Evolutionary conservation across 2,797 vertebrate species (phyloP), one percentile per base, ranked within the genome.

Genomic region (Falco rusticolus): DNA sequence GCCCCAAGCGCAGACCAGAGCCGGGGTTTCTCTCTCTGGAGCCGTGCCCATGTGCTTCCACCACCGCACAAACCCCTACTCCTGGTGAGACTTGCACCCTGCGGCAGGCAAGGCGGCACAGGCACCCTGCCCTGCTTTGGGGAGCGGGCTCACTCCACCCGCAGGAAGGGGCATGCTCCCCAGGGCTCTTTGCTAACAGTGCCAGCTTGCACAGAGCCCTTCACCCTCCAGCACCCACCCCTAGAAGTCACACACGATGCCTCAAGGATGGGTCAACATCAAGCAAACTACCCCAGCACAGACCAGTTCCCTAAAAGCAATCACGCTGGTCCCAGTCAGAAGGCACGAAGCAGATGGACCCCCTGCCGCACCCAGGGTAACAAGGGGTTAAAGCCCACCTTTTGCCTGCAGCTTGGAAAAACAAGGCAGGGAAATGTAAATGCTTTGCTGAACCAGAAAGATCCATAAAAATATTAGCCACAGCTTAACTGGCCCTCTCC

Each of bases 281-380:
- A 48, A 64, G 33, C 5, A 10, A 57, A 39, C 51, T 43, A 29
- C 43, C n/a, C n/a, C 39, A 34, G 47, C 47, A 16, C 1, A 3
- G 48, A 29, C 20, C 20, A 5, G 7, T 28, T 56, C 64, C 56
- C 34, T n/a, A 26, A 69, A 84, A 78, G n/a, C 14, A 9, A 31
- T 50, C 4, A 2, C 7, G 1, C 48, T 31, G 79, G 59, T 75
- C 31, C 33, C 71, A 24, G 21, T 4, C 5, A 25, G 43, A 48
- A 10, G 10, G 43, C 53, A 45, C 0, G 0, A 56, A 76, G 59
- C 37, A 66, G 59, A 39, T 0, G 2, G 13, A 34, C 37, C 29
- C 41, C 41, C 50, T 0, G 0, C 26, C 0, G 0, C 66, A 51
- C 4, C 9, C 22, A 26, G 24, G 26, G 26, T 33, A 57, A n/a